Percentiles rank a stretch among this genome's conserved stretches.
phyloP scores from a whole-genome alignment of 2,888 invertebrate species.

The Pogonocherus hispidulus region DNA sequence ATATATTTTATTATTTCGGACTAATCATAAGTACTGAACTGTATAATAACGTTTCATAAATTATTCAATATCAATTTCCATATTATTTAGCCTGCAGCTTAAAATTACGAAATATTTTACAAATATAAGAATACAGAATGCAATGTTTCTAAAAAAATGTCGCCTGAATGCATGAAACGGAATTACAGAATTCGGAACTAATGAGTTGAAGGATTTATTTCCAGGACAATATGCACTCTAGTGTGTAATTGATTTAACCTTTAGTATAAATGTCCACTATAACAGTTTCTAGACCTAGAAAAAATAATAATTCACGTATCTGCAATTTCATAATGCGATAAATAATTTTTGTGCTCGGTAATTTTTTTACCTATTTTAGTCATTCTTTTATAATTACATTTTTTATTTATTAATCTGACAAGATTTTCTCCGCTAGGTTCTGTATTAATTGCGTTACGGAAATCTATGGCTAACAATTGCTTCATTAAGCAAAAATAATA shows the following conservation, averaged over 20 bases:
- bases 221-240: constrained; percentile 1
- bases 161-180: background rate
- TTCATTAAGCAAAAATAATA: constrained; percentile 52
- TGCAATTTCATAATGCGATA: constrained; percentile 21
- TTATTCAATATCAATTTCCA: no score
- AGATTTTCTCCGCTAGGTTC: constrained; percentile 19
- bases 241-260: constrained; percentile 14
- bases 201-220: constrained; percentile 1
- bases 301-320: constrained; percentile 17
- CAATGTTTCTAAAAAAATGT: background rate
- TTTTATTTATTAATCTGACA: constrained; percentile 11
- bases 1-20: no score
- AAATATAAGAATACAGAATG: no score
- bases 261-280: constrained; percentile 10
- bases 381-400: constrained; percentile 30
- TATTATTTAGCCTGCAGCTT: background rate
- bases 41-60: no score
- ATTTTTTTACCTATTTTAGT: constrained; percentile 20
- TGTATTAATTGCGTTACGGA: constrained; percentile 23
- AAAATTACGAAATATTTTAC: background rate
- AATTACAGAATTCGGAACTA: background rate
- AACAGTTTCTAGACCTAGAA: constrained; percentile 9
- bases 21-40: no score
- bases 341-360: constrained; percentile 32
- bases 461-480: constrained; percentile 41